Base-by-base conservation (phyloP, 2,888 invertebrate genomes). In the Chymomyza amoena region DNA sequence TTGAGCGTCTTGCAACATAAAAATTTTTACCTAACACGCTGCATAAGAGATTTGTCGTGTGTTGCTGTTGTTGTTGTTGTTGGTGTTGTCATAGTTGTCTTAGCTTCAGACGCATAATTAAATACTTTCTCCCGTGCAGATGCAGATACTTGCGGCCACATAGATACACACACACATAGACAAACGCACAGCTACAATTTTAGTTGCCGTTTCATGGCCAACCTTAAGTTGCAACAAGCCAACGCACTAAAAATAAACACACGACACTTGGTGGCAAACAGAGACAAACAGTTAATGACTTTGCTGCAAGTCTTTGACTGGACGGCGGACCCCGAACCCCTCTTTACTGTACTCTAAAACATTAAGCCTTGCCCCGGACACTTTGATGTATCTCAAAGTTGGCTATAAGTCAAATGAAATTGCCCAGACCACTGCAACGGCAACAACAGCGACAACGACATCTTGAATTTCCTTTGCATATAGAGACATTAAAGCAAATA, bases 51-150 rank as follows among this genome's bases (percentile, higher is more conserved):
- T 84, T 88, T 88, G 83, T 88, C 86, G 86, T 78, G 77, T 70
- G 65, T 25, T 36, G 60, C 36, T 3, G 36, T 32, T 54, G 54
- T n/a, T n/a, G n/a, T n/a, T n/a, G n/a, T 54, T 18, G 54, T n/a
- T 54, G 20, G 25, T 60, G 32, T 32, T 15, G 60, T 32, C 57
- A 25, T 25, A 36, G 36, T n/a, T 54, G 54, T 54, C 45, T 15
- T 25, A 51, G 57, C 45, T 39, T 61, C 72, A 82, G 80, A 71
- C 78, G 84, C 72, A 88, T 86, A 86, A 84, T 84, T 84, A 84
- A 83, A 84, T 88, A 84, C 83, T 84, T 84, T 84, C 83, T 88
- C 83, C 88, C 83, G 72, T 71, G 67, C 18, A 66, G 39, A 36
- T 60, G 18, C 60, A 51, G 59, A 64, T 32, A 32, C 9, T 7